These are phyloP conservation scores for Cebuella pygmaea DNA, from an alignment of 2,797 vertebrate species.

Conservation along the genomic window DNA sequence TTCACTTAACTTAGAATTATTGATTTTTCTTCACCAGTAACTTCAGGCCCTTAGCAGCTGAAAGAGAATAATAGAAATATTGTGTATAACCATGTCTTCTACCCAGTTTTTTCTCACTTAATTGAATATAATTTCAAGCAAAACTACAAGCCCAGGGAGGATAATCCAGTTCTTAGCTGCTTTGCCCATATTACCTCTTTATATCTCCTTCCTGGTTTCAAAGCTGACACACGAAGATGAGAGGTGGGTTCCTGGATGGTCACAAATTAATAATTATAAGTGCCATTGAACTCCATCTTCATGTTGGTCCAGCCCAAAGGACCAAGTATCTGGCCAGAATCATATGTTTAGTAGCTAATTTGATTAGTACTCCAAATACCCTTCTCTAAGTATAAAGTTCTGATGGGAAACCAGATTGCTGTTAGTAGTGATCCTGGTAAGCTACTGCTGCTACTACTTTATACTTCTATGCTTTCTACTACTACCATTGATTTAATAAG, in stretches of 20 bases:
- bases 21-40: not conserved
- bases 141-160: not conserved
- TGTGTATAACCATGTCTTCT: not conserved
- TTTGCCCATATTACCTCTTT: not conserved
- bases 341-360: not conserved
- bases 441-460: not conserved
- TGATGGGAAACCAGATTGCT: not conserved
- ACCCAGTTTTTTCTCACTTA: not conserved
- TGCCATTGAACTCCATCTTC: not conserved
- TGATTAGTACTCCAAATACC: not conserved
- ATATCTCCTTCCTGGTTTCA: not conserved
- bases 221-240: not conserved
- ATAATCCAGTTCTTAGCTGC: not conserved
- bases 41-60: not conserved
- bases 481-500: not conserved
- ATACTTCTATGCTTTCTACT: not conserved
- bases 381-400: not conserved
- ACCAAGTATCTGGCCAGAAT: not conserved
- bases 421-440: not conserved
- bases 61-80: slow-evolving; percentile 33
- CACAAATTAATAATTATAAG: not conserved
- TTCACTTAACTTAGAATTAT: not conserved
- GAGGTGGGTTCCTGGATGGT: not conserved
- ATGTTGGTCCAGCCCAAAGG: not conserved
- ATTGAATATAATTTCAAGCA: not conserved